Evolutionary conservation across 2,888 invertebrate species (phyloP), one percentile per base, ranked within the genome.

Genomic region (Dorcus parallelipipedus): DNA sequence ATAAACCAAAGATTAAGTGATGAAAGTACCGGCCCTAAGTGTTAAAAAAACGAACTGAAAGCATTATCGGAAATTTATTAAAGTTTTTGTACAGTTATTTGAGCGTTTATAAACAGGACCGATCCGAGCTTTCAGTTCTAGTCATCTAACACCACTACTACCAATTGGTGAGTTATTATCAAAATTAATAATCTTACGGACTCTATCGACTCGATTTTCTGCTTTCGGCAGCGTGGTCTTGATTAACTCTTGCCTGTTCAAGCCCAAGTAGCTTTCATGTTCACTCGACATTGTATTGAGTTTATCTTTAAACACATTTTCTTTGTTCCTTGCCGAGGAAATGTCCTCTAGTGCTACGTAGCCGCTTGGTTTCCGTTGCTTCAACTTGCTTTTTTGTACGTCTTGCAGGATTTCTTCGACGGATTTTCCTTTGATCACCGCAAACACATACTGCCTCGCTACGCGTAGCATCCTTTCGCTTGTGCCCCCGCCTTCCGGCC

Each of bases 401-500:
- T 76, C 74, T 41, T 79, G 78, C 64, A 81, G 80, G 59, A 88
- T 85, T 50, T 88, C 87, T 42, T 88, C 88, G 2, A 84, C 81
- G 0, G 83, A 79, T 64, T 84, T 84, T 40, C 87, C 88, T 70
- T 84, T 83, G 58, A 86, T 84, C 9, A 88, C 87, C 0, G 83
- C 81, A 67, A 81, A 86, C 1, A 83, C 86, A 73, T 88, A 85
- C 62, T 82, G 83, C 39, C 85, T 83, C 1, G 89, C 86, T 53
- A 89, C 77, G 63, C 87, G 86, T 56, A 90, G 80, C 86, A 92
- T 85, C 1, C 86, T 85, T 67, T 90, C 90, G 33, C 88, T 89
- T 1, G 90, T 89, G 62, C 88, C 87, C 26, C 26, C 20, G 0
- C 83, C 80, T 59, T 81, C 81, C 38, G 81, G 81, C 52, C 78